Evolutionary conservation across 1,140 invertebrate species (phyloP).

Genomic region (Drosophila neocordata): DNA sequence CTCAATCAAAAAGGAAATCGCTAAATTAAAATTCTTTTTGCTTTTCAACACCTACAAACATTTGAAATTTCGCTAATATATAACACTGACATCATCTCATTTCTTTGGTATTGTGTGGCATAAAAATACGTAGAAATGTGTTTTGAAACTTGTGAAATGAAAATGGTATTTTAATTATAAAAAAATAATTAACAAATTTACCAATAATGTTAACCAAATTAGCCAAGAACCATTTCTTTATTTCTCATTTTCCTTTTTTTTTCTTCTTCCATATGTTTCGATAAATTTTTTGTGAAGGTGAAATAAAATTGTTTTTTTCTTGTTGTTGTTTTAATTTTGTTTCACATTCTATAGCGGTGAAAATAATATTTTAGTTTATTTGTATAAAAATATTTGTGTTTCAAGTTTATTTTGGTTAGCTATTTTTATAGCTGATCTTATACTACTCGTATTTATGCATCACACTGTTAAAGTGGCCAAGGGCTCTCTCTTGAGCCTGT

Average conservation of each 20-base stretch:
- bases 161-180: constrained; percentile 51
- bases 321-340: not conserved
- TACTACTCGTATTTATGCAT: constrained; percentile 6
- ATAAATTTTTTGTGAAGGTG: constrained; percentile 28
- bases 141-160: constrained; percentile 10
- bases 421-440: constrained; percentile 69
- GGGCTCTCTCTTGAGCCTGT: constrained; percentile 49
- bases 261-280: constrained; percentile 17
- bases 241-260: not conserved
- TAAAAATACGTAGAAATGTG: not conserved
- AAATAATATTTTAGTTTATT: constrained; percentile 57
- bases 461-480: constrained; percentile 24
- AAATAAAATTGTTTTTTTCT: constrained; percentile 20
- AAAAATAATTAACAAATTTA: constrained; percentile 45
- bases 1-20: not conserved
- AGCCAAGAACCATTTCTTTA: constrained; percentile 21
- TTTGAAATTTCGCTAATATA: not conserved
- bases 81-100: constrained; percentile 1
- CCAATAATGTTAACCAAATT: constrained; percentile 22
- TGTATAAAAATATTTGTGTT: constrained; percentile 57
- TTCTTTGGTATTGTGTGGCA: not conserved
- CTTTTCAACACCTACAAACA: constrained; percentile 27
- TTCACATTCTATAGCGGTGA: constrained; percentile 24
- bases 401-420: constrained; percentile 39
- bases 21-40: constrained; percentile 1